Conservation (phyloP, 2,113 vertebrate species). For the Oryzias javanicus region DNA sequence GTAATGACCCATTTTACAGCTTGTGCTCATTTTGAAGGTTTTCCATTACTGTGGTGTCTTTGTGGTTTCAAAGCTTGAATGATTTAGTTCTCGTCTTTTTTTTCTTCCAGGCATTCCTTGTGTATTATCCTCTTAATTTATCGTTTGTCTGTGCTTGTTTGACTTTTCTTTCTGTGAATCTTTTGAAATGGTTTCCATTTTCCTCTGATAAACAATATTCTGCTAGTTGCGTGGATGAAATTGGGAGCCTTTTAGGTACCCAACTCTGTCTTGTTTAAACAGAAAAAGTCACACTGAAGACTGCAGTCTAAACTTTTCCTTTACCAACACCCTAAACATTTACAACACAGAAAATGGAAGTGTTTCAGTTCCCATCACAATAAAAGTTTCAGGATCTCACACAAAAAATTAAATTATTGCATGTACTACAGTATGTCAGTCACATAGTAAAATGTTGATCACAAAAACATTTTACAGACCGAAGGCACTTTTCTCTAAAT, state of each 20-base stretch:
- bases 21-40: no score
- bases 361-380: neutral
- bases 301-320: neutral
- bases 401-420: constrained; percentile 7
- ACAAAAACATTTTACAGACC: no score
- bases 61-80: no score
- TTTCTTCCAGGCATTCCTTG: no score
- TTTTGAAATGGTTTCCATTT: neutral
- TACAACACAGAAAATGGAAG: neutral
- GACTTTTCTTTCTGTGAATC: neutral
- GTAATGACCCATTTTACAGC: no score
- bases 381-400: constrained; percentile 10
- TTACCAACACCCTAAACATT: constrained; percentile 6
- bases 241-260: neutral
- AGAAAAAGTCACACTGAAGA: neutral
- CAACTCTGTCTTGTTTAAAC: neutral
- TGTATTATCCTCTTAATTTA: no score
- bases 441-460: neutral
- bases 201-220: neutral
- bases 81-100: no score
- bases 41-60: no score
- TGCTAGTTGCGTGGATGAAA: neutral
- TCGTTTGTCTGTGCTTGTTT: neutral
- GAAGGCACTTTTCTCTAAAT: no score
- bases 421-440: neutral